Conservation (phyloP, 2,888 invertebrate genomes). For the Euspilapteryx auroguttella region DNA sequence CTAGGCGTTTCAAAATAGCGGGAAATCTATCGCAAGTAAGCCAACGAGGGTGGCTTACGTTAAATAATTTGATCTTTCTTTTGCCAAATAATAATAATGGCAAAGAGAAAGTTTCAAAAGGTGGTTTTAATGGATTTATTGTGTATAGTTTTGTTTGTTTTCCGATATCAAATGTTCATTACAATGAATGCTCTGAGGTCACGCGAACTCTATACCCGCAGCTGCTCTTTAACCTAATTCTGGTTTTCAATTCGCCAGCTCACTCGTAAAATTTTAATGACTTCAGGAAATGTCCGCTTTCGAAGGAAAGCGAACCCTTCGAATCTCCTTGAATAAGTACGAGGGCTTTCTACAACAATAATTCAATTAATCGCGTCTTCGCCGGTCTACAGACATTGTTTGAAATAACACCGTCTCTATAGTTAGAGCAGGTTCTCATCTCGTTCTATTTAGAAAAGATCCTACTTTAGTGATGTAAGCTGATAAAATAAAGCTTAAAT, state of each 20-base stretch:
- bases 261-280: conserved; percentile 56
- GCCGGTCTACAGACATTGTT: neutral
- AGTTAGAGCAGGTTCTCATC: too few species aligned
- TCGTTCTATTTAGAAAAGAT: too few species aligned
- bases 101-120: too few species aligned
- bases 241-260: conserved; percentile 50
- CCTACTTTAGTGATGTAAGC: conserved; percentile 32
- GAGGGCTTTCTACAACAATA: conserved; percentile 10
- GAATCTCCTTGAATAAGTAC: conserved; percentile 18
- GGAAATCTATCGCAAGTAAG: too few species aligned
- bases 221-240: conserved; percentile 53
- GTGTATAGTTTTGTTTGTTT: conserved; percentile 18
- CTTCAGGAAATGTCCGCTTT: conserved; percentile 32
- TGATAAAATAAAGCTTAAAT: conserved; percentile 36
- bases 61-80: too few species aligned
- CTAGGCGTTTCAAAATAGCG: too few species aligned
- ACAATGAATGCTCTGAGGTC: conserved; percentile 23
- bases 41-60: too few species aligned
- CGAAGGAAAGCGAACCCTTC: conserved; percentile 25
- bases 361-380: conserved; percentile 17
- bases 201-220: conserved; percentile 30
- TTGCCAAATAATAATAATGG: too few species aligned
- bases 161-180: conserved; percentile 25
- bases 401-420: too few species aligned
- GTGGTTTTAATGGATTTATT: too few species aligned